These are phyloP conservation scores for Lypha dubia DNA, from an alignment of 2,888 invertebrate species.

Conservation along the genomic window DNA sequence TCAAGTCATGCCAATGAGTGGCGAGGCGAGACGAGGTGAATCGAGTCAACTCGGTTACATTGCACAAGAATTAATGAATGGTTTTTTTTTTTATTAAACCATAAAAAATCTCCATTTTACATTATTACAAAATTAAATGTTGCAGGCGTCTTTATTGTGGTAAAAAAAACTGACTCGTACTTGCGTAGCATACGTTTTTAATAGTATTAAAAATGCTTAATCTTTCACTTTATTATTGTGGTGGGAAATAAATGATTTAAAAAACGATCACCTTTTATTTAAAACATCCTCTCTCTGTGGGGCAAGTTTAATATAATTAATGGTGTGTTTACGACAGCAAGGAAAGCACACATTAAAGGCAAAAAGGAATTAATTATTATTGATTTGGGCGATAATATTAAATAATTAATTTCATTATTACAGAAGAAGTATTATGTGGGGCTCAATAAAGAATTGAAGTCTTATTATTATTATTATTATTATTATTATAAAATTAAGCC, in stretches of 20 bases:
- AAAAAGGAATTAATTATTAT: too few relatives aligned
- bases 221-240: not conserved
- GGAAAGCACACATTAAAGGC: too few relatives aligned
- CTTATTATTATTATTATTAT: too few relatives aligned
- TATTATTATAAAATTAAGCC: too few relatives aligned
- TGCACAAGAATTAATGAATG: constrained; percentile 45
- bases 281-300: too few relatives aligned
- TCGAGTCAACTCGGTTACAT: constrained; percentile 7
- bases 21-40: not conserved
- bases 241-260: not conserved
- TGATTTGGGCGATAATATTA: too few relatives aligned
- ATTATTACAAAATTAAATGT: constrained; percentile 28
- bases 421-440: too few relatives aligned
- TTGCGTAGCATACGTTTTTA: not conserved
- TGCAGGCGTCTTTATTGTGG: constrained; percentile 8
- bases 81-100: constrained; percentile 41
- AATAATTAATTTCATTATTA: too few relatives aligned
- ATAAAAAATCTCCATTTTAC: constrained; percentile 20
- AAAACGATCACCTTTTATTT: not conserved
- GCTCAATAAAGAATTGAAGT: too few relatives aligned
- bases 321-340: not conserved
- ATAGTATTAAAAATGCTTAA: not conserved
- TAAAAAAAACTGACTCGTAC: not conserved
- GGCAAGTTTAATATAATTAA: too few relatives aligned
- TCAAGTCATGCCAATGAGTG: not conserved